Evolutionary conservation across 2,797 vertebrate genomes (phyloP), one percentile per base, ranked within the genome.

Genomic region (Coendou prehensilis): DNA sequence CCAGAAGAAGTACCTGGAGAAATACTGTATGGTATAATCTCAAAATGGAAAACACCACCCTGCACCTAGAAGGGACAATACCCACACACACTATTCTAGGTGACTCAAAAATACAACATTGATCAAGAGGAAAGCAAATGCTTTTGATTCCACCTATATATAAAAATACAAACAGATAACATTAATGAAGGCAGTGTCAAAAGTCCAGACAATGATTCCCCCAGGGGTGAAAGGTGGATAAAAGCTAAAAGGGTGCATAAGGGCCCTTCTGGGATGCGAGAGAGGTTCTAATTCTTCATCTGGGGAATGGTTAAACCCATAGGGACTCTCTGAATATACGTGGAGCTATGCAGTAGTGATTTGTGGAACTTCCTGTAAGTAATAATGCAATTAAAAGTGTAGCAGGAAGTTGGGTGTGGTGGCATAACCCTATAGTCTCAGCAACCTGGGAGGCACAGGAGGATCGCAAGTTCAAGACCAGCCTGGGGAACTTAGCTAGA

Each of bases 221-320:
- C 26, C 22, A 1, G 9, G 11, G 6, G 17, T 33, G 5, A 23
- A 45, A 41, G 41, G 1, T 2, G 1, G 23, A 6, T 33, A 59
- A 20, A 4, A 64, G 57, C 61, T 37, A 80, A 45, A 73, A 61
- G 6, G 3, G 9, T 23, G 37, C 15, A 8, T 15, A 7, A 50
- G 14, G 3, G 28, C 2, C 45, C 26, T 87, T 41, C 67, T 14
- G 1, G 20, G 64, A 17, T n/a, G 1, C 26, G 63, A 0, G 17
- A 82, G 64, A 41, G 41, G 26, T 52, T 47, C 45, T 6, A 2
- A 14, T 61, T 85, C 59, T 86, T 82, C 15, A 33, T 50, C 56
- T 79, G 37, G 57, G 23, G 13, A 11, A 47, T 76, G 26, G 7
- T 61, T 79, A 41, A 50, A 73, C 33, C 50, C 30, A 50, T 3